Base-by-base conservation (phyloP, 1,140 invertebrate genomes). In the Drosophila erecta region DNA sequence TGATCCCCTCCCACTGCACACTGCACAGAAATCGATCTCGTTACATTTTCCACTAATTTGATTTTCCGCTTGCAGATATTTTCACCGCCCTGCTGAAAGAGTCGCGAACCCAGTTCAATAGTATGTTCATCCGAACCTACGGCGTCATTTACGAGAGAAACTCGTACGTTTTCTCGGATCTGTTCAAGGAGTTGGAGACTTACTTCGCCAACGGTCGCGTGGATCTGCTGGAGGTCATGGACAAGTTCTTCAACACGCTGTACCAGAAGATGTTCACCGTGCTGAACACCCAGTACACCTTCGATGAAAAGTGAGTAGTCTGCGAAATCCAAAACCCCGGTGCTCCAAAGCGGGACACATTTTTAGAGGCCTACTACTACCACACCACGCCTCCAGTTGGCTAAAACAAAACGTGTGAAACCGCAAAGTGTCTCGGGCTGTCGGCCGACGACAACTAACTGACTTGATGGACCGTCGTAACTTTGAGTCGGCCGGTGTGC, bases 191-290 rank as follows among this genome's bases (percentile, higher is more conserved):
- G 80, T 93, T 99, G 71, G 97, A 98, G 90, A 95, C 95, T 74
- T 99, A 99, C 92, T 99, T 98, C 93, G 93, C 94, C 3, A 95
- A 95, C 67, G 97, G 97, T 15, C 93, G 95, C 79, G 94, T 96
- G 10, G 95, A 98, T 91, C 94, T 99, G 11, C 94, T 96, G 37
- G 95, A 96, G 15, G 96, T 96, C 17, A 96, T 99, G 95, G 96
- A 99, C 76, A 95, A 95, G 59, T 99, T 99, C 93, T 99, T 99
- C 93, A 95, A 95, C 53, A 96, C 95, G 4, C 95, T 99, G 0
- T 98, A 99, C 91, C 96, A 98, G 92, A 97, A 97, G 91, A 99
- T 99, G 98, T 99, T 99, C 93, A 96, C 95, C 0, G 97, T 99
- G 24, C 93, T 99, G 64, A 99, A 99, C 92, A 94, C 95, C 4